Evolutionary conservation across 1,140 invertebrate species (phyloP).

Genomic region (Aphelenchoides besseyi): DNA sequence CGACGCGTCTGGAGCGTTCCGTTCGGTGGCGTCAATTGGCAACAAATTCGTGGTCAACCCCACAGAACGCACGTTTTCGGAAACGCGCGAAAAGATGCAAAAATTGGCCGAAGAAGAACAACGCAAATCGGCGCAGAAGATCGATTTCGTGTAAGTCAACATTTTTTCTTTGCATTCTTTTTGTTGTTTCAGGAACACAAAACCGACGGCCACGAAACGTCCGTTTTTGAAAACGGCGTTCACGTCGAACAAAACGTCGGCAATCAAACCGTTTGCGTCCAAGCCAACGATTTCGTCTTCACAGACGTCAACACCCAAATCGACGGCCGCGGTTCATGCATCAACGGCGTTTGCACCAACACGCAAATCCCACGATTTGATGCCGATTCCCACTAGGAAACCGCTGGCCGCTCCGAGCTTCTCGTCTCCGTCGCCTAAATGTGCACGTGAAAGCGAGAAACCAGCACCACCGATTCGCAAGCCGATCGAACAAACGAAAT

Average conservation of each 20-base stretch:
- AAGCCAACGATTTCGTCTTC: not conserved
- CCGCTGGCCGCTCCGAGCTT: no score
- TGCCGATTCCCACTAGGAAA: no score
- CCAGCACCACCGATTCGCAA: not conserved
- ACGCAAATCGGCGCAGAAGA: not conserved
- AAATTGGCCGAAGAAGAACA: conserved; percentile 15
- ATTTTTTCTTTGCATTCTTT: not conserved
- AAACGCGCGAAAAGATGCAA: conserved; percentile 9
- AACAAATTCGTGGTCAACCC: conserved; percentile 15
- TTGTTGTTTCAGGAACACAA: not conserved
- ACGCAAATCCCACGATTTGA: no score
- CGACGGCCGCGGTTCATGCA: not conserved
- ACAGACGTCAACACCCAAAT: not conserved
- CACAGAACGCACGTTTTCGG: conserved; percentile 20
- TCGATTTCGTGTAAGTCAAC: not conserved
- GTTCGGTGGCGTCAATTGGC: not conserved
- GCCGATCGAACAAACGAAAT: not conserved
- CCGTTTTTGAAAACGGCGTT: not conserved
- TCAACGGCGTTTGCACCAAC: no score
- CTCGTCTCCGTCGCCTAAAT: no score
- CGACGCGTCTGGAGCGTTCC: not conserved
- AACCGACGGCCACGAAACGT: not conserved
- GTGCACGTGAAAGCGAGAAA: no score
- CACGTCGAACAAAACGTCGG: not conserved
- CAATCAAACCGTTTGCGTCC: not conserved